These are phyloP conservation scores for Pipra filicauda DNA, from an alignment of 2,113 vertebrate genomes.

Conservation along the genomic window DNA sequence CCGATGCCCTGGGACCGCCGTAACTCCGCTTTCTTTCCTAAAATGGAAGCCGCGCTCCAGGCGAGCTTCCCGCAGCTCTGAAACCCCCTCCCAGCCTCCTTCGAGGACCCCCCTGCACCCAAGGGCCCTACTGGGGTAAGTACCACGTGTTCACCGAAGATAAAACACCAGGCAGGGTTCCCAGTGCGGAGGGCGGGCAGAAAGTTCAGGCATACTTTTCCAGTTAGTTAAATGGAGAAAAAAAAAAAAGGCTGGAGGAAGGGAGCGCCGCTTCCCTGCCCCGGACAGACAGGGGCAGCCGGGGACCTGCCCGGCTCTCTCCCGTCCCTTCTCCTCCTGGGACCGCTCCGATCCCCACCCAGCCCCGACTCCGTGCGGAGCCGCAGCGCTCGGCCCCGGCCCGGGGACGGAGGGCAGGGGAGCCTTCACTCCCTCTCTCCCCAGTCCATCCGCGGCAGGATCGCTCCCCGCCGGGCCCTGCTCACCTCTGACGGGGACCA, in stretches of 20 bases:
- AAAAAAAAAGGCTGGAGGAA: not conserved
- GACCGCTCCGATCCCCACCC: too few species aligned
- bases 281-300: fast-evolving
- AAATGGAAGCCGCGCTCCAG: conserved; percentile 42
- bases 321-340: not conserved
- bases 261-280: not conserved
- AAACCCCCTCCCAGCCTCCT: not conserved
- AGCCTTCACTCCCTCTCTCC: not conserved
- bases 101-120: not conserved
- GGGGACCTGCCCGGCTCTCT: not conserved
- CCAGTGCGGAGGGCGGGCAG: not conserved
- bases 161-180: not conserved
- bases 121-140: fast-evolving
- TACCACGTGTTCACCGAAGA: fast-evolving
- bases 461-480: not conserved
- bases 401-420: too few species aligned
- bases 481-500: conserved; percentile 22
- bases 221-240: not conserved
- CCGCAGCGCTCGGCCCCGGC: not conserved
- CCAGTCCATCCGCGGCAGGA: not conserved
- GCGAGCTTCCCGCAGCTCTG: not conserved
- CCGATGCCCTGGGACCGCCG: not conserved
- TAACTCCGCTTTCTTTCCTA: not conserved
- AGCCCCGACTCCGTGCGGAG: not conserved
- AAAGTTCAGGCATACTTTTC: not conserved